phyloP scores from a whole-genome alignment of 2,888 invertebrate genomes.

The Agrochola lota region DNA sequence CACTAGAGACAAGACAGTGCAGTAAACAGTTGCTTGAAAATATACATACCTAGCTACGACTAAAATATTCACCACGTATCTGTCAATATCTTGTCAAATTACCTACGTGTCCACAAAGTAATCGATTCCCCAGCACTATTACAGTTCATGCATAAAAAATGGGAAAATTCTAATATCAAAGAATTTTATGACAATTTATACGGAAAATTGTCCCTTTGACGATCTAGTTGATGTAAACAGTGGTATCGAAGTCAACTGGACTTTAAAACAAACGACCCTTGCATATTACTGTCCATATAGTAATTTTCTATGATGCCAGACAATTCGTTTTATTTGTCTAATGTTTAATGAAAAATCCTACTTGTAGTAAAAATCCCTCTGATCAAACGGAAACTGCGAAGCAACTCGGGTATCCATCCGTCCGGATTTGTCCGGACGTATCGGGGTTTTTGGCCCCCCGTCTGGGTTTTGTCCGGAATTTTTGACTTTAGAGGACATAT shows the following conservation, averaged over 20 bases:
- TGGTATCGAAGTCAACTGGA: slow-evolving; percentile 35
- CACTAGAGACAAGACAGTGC: no score
- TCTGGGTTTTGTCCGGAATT: not conserved
- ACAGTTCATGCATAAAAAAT: slow-evolving; percentile 53
- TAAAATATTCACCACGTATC: slow-evolving; percentile 18
- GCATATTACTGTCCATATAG: slow-evolving; percentile 34
- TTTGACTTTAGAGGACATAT: not conserved
- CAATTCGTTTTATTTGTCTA: slow-evolving; percentile 36
- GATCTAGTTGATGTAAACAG: slow-evolving; percentile 41
- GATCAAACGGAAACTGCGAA: not conserved
- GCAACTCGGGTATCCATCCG: not conserved
- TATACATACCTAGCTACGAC: not conserved
- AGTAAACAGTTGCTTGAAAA: not conserved
- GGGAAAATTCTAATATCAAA: slow-evolving; percentile 45
- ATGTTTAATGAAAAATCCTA: not conserved
- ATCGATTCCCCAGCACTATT: slow-evolving; percentile 47
- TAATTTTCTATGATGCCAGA: slow-evolving; percentile 13
- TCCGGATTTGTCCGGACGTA: not conserved
- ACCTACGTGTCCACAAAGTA: not conserved
- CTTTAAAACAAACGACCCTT: slow-evolving; percentile 24
- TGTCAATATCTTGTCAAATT: slow-evolving; percentile 23
- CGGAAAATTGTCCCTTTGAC: slow-evolving; percentile 31
- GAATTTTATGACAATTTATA: slow-evolving; percentile 36
- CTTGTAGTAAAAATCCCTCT: not conserved
- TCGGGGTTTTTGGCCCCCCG: not conserved